Conservation (phyloP, 2,797 vertebrate species). For the Microcaecilia unicolor region DNA sequence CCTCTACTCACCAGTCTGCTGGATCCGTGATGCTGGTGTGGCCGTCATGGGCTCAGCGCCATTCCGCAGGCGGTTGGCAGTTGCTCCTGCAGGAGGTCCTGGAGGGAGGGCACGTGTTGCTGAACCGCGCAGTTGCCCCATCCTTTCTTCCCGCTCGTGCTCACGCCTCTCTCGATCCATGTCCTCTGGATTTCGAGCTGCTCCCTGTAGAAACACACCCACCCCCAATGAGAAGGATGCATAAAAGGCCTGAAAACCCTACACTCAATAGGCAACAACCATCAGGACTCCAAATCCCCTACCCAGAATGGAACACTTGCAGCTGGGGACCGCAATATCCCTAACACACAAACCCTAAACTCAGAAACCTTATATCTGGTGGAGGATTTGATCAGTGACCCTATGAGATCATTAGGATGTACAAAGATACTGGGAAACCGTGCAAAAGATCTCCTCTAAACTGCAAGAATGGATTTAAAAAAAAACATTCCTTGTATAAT, state of each 20-base stretch:
- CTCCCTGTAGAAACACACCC: slow-evolving; percentile 59
- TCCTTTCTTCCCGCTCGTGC: slow-evolving; percentile 80
- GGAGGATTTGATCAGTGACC: too few species aligned
- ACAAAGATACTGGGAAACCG: too few species aligned
- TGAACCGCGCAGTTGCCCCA: slow-evolving; percentile 74
- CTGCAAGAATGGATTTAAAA: too few species aligned
- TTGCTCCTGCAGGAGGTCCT: slow-evolving; percentile 69
- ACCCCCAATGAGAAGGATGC: background rate
- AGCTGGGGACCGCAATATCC: too few species aligned
- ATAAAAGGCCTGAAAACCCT: background rate
- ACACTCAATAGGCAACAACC: background rate
- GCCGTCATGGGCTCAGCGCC: slow-evolving; percentile 81
- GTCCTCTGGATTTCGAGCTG: slow-evolving; percentile 83
- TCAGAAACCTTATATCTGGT: background rate
- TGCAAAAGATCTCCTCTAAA: too few species aligned
- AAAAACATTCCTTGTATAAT: too few species aligned
- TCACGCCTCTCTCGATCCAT: slow-evolving; percentile 84
- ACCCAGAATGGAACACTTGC: too few species aligned
- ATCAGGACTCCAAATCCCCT: background rate
- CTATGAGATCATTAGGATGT: too few species aligned
- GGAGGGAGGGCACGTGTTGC: slow-evolving; percentile 74
- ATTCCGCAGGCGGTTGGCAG: slow-evolving; percentile 78
- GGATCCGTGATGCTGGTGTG: slow-evolving; percentile 81
- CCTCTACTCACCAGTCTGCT: slow-evolving; percentile 74
- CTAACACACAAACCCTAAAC: too few species aligned